Base-by-base conservation (phyloP, 2,888 invertebrate genomes). In the Agrotis segetum region DNA sequence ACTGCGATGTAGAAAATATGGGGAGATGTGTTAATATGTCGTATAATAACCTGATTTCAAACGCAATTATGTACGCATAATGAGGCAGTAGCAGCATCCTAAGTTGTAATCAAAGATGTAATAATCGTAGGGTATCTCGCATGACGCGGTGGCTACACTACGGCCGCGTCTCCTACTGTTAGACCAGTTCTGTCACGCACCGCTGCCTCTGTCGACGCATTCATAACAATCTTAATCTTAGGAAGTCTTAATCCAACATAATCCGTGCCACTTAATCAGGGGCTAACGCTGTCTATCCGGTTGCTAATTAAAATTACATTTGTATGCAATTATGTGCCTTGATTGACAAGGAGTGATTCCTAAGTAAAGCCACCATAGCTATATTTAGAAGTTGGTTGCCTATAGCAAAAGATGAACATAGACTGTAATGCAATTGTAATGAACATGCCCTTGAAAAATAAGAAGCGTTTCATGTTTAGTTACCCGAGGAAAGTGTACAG, bases 401-500 rank as follows among this genome's bases (percentile, higher is more conserved):
- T 58, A 73, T 71, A 74, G 75, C 75, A 79, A 81, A 74, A 80
- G 53, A 78, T 77, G 74, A 74, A 73, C 74, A 76, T 70, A 72
- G 71, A 81, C 62, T 79, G 60, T 75, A 89, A 89, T 86, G 90
- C 89, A 91, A 91, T 92, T 91, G 89, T 89, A 87, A 90, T 89
- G 87, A 91, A 89, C 85, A 85, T 88, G 84, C 84, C 88, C 85
- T 89, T 88, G 83, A 86, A 89, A 90, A 90, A 92, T 89, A 91
- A 92, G 91, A 91, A 90, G 87, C 87, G 83, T 89, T 89, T 87
- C 86, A 88, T 89, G 88, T 90, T 92, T 90, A 92, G 91, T 89
- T 91, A 92, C 90, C 88, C 87, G 90, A 92, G 91, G 92, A 94
- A 94, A 93, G 93, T 93, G 92, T 92, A 93, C 90, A 91, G 87